These are phyloP conservation scores for Hydractinia echinata DNA, from an alignment of 30 jellyfish, hydroid and myxozoan genomes.

Conservation along the genomic window DNA sequence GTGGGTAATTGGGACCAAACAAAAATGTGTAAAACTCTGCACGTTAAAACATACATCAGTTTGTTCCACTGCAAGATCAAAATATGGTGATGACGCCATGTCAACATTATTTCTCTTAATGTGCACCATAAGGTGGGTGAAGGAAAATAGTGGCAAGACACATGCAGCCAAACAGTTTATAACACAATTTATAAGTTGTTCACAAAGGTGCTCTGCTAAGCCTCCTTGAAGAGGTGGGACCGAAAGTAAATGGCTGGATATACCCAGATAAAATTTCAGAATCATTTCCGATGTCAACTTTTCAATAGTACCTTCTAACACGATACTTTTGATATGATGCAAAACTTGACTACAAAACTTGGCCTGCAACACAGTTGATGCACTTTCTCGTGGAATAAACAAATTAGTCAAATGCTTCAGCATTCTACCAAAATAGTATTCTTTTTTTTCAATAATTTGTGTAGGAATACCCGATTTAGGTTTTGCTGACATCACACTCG, in stretches of 20 bases:
- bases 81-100: conserved; percentile 92
- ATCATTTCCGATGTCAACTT: conserved; percentile 67
- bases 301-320: conserved; percentile 37
- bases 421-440: conserved; percentile 60
- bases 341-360: conserved; percentile 74
- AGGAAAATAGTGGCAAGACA: conserved; percentile 66
- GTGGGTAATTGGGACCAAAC: conserved; percentile 71
- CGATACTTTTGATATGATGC: conserved; percentile 44
- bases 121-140: conserved; percentile 96
- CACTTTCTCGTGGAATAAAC: conserved; percentile 85
- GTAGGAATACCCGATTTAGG: conserved; percentile 73
- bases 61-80: conserved; percentile 80
- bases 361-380: conserved; percentile 63
- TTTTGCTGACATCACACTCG: conserved; percentile 41
- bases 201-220: conserved; percentile 91
- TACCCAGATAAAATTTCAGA: conserved; percentile 63
- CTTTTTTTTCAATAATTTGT: conserved; percentile 58
- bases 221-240: conserved; percentile 89
- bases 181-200: conserved; percentile 61
- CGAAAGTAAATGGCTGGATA: conserved; percentile 82
- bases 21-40: conserved; percentile 53
- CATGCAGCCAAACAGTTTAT: conserved; percentile 80
- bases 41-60: conserved; percentile 64
- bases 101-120: conserved; percentile 61
- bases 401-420: conserved; percentile 68